Evolutionary conservation across 2,888 invertebrate species (phyloP).

Genomic region (Drosophila peninsularis): DNA sequence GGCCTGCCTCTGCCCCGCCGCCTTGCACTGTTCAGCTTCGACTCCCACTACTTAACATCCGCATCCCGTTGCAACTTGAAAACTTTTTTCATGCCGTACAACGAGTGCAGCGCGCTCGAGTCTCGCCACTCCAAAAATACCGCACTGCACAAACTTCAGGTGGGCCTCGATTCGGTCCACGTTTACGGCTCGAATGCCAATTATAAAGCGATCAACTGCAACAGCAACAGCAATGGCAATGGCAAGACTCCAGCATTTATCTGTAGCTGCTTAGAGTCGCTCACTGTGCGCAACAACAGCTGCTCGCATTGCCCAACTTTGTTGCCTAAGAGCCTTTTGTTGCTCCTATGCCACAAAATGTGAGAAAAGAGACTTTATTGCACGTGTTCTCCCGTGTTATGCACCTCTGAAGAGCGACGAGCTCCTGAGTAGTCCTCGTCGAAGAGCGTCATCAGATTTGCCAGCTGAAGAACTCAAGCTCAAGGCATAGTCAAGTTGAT

Average conservation of each 20-base stretch:
- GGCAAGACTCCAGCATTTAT: background rate
- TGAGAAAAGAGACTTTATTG: too few species aligned
- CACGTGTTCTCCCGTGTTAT: too few species aligned
- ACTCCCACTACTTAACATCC: conserved; percentile 1
- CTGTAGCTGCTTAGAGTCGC: background rate
- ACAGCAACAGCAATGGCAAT: too few species aligned
- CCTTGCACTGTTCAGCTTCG: background rate
- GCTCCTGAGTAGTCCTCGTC: too few species aligned
- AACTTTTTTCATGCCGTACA: conserved; percentile 41
- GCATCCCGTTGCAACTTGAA: conserved; percentile 39
- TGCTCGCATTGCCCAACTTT: too few species aligned
- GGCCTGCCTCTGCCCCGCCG: too few species aligned
- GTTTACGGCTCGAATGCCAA: conserved; percentile 37
- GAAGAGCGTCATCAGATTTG: too few species aligned
- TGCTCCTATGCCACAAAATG: too few species aligned
- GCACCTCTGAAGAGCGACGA: too few species aligned
- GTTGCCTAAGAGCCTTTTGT: too few species aligned
- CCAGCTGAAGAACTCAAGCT: too few species aligned
- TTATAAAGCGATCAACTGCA: conserved; percentile 50
- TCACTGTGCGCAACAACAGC: background rate
- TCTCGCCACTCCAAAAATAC: conserved; percentile 43
- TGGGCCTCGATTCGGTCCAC: conserved; percentile 18
- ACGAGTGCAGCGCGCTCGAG: conserved; percentile 24
- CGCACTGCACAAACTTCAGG: conserved; percentile 62
- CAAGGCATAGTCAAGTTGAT: too few species aligned